Evolutionary conservation across 2,888 invertebrate species (phyloP).

Genomic region (Mesorhabditis spiculigera): DNA sequence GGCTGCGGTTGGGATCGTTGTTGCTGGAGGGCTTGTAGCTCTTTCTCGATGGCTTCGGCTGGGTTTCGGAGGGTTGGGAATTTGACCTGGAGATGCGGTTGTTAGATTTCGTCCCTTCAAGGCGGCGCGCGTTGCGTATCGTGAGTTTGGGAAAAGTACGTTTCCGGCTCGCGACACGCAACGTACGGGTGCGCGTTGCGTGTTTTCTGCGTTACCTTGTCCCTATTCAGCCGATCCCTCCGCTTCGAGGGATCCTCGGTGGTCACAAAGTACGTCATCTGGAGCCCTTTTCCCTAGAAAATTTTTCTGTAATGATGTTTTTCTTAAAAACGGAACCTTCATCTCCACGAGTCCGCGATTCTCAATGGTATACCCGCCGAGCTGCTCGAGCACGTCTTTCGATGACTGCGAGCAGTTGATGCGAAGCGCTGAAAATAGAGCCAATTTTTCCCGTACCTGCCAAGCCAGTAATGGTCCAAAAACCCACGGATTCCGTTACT

Average conservation of each 20-base stretch:
- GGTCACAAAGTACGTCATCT: slow-evolving; percentile 61
- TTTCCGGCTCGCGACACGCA: too few species aligned
- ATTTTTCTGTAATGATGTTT: not conserved
- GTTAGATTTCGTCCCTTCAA: too few species aligned
- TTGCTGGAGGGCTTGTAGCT: slow-evolving; percentile 9
- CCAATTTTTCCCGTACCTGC: not conserved
- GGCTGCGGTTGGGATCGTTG: too few species aligned
- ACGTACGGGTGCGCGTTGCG: not conserved
- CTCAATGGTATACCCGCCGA: slow-evolving; percentile 60
- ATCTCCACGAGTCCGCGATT: slow-evolving; percentile 61
- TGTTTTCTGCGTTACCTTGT: slow-evolving; percentile 15
- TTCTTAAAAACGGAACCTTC: slow-evolving; percentile 52
- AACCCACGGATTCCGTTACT: slow-evolving; percentile 40
- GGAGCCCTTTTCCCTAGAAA: slow-evolving; percentile 60
- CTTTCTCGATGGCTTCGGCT: slow-evolving; percentile 19
- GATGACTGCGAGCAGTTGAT: slow-evolving; percentile 32
- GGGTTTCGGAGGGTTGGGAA: slow-evolving; percentile 27
- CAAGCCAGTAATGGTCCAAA: not conserved
- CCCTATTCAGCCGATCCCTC: slow-evolving; percentile 28
- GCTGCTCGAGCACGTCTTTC: slow-evolving; percentile 57
- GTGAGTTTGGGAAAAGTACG: too few species aligned
- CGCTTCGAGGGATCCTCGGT: slow-evolving; percentile 56
- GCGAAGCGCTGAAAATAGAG: slow-evolving; percentile 23
- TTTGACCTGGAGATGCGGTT: slow-evolving; percentile 17
- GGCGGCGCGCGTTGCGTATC: too few species aligned